Base-by-base conservation (phyloP, 2,888 invertebrate species). In the Macaria liturata region DNA sequence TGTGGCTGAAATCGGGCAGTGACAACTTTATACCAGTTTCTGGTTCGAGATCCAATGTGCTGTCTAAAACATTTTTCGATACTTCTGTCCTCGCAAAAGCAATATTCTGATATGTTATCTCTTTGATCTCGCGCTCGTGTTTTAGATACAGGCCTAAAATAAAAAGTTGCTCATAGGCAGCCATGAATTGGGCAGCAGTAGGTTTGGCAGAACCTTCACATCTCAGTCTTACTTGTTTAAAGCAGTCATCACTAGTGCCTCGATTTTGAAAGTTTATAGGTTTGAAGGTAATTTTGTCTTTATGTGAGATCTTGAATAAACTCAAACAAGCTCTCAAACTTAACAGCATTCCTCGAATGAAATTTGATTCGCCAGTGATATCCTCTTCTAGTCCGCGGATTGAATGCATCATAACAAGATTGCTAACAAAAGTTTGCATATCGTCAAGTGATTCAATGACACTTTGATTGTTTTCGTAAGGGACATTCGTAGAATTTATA, bases 161-260 rank as follows among this genome's bases (percentile, higher is more conserved):
- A 37, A 37, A 46, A 4, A 50, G 32, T 47, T 54, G 46, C 32
- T 20, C 50, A 30, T 46, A 59, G 8, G 46, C 46, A n/a, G 4
- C 46, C 31, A 30, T 8, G 30, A 59, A 59, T n/a, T 59, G 54
- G 4, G 46, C 30, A n/a, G 9, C 43, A 5, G 34, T 44, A 2
- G 54, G 49, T 40, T 47, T 39, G 9, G 49, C 20, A 47, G 20
- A 34, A 46, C 49, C 46, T 4, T 9, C 8, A 54, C 53, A 31
- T n/a, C 1, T 43, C 32, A 8, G 3, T 44, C 50, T 54, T 39
- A 59, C 46, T 54, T 59, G 31, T 39, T 39, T 31, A 31, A 54
- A 44, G 6, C 54, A 50, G 0, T 47, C 39, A 8, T 59, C 44
- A 1, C 54, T 47, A 3, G 40, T 1, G 7, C 50, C 47, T 20